These are phyloP conservation scores for Drosophila dunni DNA, from an alignment of 1,140 invertebrate genomes.

Conservation along the genomic window DNA sequence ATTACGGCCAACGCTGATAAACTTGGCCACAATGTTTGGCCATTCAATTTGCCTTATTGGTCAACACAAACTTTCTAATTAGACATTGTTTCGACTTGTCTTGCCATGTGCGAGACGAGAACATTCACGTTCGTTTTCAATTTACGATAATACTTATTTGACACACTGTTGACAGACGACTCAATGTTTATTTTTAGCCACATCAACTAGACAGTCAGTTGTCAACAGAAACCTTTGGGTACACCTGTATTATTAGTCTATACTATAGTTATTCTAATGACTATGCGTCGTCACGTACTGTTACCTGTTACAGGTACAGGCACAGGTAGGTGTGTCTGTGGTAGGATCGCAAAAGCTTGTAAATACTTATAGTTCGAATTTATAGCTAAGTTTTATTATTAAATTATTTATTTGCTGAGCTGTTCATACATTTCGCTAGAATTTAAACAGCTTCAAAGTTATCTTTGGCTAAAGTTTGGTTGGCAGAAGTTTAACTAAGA, in stretches of 20 bases:
- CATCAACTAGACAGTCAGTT: conserved; percentile 15
- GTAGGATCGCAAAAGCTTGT: not conserved
- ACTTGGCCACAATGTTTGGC: conserved; percentile 29
- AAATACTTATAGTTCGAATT: too few species aligned
- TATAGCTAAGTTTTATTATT: too few species aligned
- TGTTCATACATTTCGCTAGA: too few species aligned
- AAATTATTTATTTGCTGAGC: too few species aligned
- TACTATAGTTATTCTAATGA: conserved; percentile 7
- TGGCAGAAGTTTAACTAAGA: too few species aligned
- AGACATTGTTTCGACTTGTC: conserved; percentile 24
- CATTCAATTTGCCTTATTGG: conserved; percentile 49
- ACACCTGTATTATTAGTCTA: conserved; percentile 28
- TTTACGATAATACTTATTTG: conserved; percentile 23
- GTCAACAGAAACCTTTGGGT: conserved; percentile 9
- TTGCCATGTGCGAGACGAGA: conserved; percentile 16
- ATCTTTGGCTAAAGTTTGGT: too few species aligned
- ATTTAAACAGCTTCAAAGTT: too few species aligned
- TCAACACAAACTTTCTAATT: conserved; percentile 46
- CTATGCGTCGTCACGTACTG: conserved; percentile 1
- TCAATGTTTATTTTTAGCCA: conserved; percentile 41
- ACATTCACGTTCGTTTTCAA: conserved; percentile 28
- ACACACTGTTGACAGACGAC: conserved; percentile 23
- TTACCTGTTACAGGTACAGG: not conserved
- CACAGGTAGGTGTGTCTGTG: not conserved
- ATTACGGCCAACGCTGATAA: conserved; percentile 12